These are phyloP conservation scores for Etheostoma perlongum DNA, from an alignment of 2,797 vertebrate genomes.

Conservation along the genomic window DNA sequence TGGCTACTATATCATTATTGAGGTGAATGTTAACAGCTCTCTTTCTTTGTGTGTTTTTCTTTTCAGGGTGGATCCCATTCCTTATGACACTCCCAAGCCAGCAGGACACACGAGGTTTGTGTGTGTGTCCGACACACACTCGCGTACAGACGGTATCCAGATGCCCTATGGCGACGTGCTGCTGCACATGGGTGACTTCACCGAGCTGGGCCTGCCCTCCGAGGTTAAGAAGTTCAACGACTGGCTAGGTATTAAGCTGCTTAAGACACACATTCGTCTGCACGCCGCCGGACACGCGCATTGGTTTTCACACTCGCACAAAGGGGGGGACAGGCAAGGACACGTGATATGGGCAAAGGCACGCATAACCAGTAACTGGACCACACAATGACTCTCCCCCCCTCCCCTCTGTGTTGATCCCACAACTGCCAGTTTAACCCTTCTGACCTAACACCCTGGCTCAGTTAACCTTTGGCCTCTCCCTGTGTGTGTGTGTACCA, in stretches of 20 bases:
- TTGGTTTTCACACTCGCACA: constrained; percentile 6
- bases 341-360: constrained; percentile 15
- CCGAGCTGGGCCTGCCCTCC: constrained; percentile 96
- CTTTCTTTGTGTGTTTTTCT: constrained; percentile 20
- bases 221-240: constrained; percentile 99
- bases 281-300: constrained; percentile 7
- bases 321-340: neutral
- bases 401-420: constrained; percentile 31
- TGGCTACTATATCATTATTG: neutral
- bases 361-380: constrained; percentile 40
- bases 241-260: constrained; percentile 93
- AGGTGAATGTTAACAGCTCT: neutral
- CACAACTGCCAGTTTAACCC: constrained; percentile 75
- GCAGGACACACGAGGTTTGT: constrained; percentile 97
- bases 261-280: constrained; percentile 18
- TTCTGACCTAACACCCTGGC: constrained; percentile 68
- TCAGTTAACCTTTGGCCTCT: constrained; percentile 77
- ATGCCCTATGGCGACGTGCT: constrained; percentile 99
- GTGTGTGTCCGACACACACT: constrained; percentile 98
- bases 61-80: constrained; percentile 89
- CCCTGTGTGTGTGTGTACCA: constrained; percentile 44
- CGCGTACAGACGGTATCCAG: constrained; percentile 98
- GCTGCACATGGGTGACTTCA: constrained; percentile 98
- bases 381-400: constrained; percentile 47
- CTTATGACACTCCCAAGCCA: constrained; percentile 96